Percentiles rank a stretch among this genome's conserved stretches.
Conservation (phyloP, 2,113 vertebrate genomes). For the Cacatua alba region DNA sequence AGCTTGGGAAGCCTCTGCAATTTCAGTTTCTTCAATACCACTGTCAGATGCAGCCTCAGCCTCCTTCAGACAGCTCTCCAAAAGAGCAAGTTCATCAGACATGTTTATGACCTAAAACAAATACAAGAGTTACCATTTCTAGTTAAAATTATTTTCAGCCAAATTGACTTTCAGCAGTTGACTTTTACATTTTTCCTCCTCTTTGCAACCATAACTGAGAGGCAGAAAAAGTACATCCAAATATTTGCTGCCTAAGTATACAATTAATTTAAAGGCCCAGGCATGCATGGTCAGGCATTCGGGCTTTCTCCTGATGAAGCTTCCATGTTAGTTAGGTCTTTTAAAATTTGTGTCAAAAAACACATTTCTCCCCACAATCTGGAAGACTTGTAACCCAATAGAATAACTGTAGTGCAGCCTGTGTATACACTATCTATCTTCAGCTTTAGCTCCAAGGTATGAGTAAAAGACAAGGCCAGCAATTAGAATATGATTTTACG, state of each 20-base stretch:
- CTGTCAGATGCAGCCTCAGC: constrained; percentile 82
- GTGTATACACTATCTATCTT: accelerated
- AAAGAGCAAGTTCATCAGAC: constrained; percentile 91
- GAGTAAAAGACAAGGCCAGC: neutral
- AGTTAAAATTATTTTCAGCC: neutral
- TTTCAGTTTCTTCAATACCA: constrained; percentile 81
- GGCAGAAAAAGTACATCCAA: neutral
- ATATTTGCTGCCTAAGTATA: neutral
- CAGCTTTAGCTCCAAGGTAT: neutral
- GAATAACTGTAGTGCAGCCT: neutral
- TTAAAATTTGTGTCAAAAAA: neutral
- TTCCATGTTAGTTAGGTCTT: neutral
- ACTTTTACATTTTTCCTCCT: neutral
- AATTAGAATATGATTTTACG: neutral
- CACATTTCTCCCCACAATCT: neutral
- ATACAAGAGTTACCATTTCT: neutral
- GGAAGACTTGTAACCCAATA: neutral
- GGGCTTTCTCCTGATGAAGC: neutral
- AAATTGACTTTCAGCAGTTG: neutral
- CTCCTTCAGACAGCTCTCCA: constrained; percentile 91
- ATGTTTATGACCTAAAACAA: constrained; percentile 92
- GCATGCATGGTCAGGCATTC: accelerated
- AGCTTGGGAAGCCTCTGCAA: constrained; percentile 87
- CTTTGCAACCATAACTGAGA: neutral
- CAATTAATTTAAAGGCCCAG: neutral